Evolutionary conservation across 2,113 vertebrate genomes (phyloP).

Genomic region (Xiphophorus maculatus): DNA sequence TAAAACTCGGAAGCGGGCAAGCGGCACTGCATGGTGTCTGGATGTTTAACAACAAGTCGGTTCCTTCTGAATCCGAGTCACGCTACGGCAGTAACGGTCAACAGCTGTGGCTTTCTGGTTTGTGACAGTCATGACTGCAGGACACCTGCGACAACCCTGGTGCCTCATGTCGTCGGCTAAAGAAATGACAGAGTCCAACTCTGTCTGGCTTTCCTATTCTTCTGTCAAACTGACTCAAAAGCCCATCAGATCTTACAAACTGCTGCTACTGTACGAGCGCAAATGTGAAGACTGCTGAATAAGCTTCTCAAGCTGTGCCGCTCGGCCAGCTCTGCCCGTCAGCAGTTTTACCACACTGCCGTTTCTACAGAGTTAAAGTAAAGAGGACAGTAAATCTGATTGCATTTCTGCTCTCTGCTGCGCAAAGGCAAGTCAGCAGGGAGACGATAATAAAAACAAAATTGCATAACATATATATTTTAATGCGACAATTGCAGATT

Average conservation of each 20-base stretch:
- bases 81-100: background rate
- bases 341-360: slow-evolving; percentile 47
- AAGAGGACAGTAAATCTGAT: slow-evolving; percentile 38
- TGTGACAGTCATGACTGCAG: background rate
- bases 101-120: slow-evolving; percentile 6
- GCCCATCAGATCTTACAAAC: slow-evolving; percentile 10
- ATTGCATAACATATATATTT: background rate
- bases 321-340: slow-evolving; percentile 27
- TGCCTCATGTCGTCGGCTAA: slow-evolving; percentile 4
- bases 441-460: slow-evolving; percentile 24
- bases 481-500: slow-evolving; percentile 11
- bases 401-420: slow-evolving; percentile 35
- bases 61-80: background rate
- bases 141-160: slow-evolving; percentile 8
- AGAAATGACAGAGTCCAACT: background rate
- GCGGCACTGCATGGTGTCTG: too few species aligned
- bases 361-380: slow-evolving; percentile 46
- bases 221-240: background rate
- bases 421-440: slow-evolving; percentile 14
- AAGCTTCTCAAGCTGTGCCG: slow-evolving; percentile 12
- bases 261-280: background rate
- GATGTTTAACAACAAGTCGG: too few species aligned
- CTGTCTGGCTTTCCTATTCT: background rate
- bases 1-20: background rate
- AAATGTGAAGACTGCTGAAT: slow-evolving; percentile 10